Percentiles rank a stretch among this genome's conserved stretches.
Conservation (phyloP, 2,888 invertebrate species). For the Ophion slaviceki region DNA sequence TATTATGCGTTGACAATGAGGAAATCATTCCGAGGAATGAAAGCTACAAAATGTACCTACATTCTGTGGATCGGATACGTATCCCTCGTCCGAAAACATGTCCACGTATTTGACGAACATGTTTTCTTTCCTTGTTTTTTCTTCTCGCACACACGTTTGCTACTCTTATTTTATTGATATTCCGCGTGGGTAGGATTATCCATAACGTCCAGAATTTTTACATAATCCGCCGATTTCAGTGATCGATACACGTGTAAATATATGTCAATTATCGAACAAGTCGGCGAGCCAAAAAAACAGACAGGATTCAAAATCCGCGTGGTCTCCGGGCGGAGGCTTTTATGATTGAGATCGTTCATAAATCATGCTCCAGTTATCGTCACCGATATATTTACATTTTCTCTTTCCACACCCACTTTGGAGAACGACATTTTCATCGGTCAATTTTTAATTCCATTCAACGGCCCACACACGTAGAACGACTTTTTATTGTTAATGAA, state of each 20-base stretch:
- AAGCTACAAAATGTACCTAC: slow-evolving; percentile 64
- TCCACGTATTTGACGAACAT: slow-evolving; percentile 75
- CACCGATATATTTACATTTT: slow-evolving; percentile 22
- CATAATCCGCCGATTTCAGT: slow-evolving; percentile 31
- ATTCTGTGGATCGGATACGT: slow-evolving; percentile 70
- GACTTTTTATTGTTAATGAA: neutral
- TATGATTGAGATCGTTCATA: slow-evolving; percentile 31
- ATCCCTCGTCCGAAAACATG: slow-evolving; percentile 74
- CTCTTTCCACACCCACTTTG: slow-evolving; percentile 15
- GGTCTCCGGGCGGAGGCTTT: neutral
- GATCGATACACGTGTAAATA: slow-evolving; percentile 58
- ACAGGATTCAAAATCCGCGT: neutral
- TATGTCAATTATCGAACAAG: slow-evolving; percentile 41
- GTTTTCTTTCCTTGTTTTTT: slow-evolving; percentile 31
- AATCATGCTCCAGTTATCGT: slow-evolving; percentile 45
- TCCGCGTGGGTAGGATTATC: slow-evolving; percentile 8
- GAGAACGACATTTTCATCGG: slow-evolving; percentile 13
- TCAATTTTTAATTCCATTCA: slow-evolving; percentile 3
- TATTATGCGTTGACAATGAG: neutral
- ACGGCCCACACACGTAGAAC: neutral
- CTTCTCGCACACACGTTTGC: neutral
- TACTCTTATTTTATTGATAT: neutral
- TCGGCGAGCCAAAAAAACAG: slow-evolving; percentile 12
- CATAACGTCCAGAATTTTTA: neutral
- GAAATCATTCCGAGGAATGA: neutral